phyloP scores from a whole-genome alignment of 2,888 invertebrate genomes.

The Drosophila putrida region DNA sequence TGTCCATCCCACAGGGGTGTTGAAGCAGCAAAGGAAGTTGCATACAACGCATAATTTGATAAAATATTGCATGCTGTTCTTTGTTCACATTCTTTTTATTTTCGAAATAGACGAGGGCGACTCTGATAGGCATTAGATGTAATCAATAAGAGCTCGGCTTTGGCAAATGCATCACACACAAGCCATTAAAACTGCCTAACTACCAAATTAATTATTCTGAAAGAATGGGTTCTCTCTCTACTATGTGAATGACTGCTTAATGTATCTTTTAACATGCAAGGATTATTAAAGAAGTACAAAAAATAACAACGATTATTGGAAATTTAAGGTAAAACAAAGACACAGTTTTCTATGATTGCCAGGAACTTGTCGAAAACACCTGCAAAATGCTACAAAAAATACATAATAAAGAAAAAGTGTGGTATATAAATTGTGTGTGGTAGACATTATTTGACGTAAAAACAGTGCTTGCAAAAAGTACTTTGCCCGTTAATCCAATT shows the following conservation, averaged over 20 bases:
- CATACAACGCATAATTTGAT: slow-evolving; percentile 76
- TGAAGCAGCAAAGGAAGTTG: slow-evolving; percentile 67
- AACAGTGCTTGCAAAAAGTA: slow-evolving; percentile 33
- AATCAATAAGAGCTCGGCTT: slow-evolving; percentile 65
- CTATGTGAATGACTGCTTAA: background rate
- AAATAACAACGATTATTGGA: background rate
- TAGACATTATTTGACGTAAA: slow-evolving; percentile 9
- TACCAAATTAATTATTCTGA: slow-evolving; percentile 19
- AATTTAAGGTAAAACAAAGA: background rate
- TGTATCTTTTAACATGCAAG: background rate
- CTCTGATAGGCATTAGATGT: slow-evolving; percentile 70
- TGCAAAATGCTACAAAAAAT: background rate
- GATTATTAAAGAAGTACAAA: background rate
- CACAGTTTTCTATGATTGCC: no score
- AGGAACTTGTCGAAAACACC: background rate
- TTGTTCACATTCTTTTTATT: slow-evolving; percentile 27
- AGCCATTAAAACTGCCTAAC: slow-evolving; percentile 31
- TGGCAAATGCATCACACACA: slow-evolving; percentile 8
- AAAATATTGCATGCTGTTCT: slow-evolving; percentile 73
- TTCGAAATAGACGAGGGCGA: slow-evolving; percentile 33
- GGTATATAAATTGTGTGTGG: slow-evolving; percentile 6
- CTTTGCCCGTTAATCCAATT: slow-evolving; percentile 42
- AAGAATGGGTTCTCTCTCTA: slow-evolving; percentile 3
- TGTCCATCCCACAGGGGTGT: slow-evolving; percentile 58
- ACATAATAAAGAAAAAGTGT: background rate